Evolutionary conservation across 2,888 invertebrate genomes (phyloP).

Genomic region (Cephus pulcher): DNA sequence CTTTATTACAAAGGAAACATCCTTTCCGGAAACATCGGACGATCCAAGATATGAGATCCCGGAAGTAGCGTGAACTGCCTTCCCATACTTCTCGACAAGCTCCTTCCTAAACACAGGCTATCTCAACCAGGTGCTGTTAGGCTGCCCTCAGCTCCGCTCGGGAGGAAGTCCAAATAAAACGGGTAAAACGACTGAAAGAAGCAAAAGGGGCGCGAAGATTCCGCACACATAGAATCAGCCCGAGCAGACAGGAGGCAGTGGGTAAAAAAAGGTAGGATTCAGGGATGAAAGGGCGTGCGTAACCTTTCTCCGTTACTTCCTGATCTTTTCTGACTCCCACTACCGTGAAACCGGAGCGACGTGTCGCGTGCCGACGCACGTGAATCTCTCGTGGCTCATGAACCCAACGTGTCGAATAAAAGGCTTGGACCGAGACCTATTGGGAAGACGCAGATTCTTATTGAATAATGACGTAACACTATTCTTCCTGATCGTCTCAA

Average conservation of each 20-base stretch:
- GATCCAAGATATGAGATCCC: slow-evolving; percentile 36
- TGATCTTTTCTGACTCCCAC: slow-evolving; percentile 22
- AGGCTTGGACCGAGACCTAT: background rate
- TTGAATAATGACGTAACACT: no score
- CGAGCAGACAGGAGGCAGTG: background rate
- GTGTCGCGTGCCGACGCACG: slow-evolving; percentile 50
- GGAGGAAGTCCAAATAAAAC: background rate
- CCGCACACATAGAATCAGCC: no score
- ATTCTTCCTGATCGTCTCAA: no score
- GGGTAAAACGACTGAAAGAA: background rate
- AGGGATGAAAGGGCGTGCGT: background rate
- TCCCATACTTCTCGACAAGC: no score
- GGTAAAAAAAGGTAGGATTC: slow-evolving; percentile 13
- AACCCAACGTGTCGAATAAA: slow-evolving; percentile 4
- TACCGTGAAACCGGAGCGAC: slow-evolving; percentile 30
- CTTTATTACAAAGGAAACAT: slow-evolving; percentile 14
- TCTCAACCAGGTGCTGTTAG: no score
- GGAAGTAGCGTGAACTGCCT: slow-evolving; percentile 28
- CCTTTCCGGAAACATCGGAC: slow-evolving; percentile 29
- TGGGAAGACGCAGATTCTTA: no score
- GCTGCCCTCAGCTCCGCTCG: no score
- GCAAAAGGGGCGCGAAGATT: slow-evolving; percentile 7
- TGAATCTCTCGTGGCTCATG: slow-evolving; percentile 23
- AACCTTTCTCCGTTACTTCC: slow-evolving; percentile 22
- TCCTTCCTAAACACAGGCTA: no score